Conservation (phyloP, 2,888 invertebrate species). For the Biston betularia region DNA sequence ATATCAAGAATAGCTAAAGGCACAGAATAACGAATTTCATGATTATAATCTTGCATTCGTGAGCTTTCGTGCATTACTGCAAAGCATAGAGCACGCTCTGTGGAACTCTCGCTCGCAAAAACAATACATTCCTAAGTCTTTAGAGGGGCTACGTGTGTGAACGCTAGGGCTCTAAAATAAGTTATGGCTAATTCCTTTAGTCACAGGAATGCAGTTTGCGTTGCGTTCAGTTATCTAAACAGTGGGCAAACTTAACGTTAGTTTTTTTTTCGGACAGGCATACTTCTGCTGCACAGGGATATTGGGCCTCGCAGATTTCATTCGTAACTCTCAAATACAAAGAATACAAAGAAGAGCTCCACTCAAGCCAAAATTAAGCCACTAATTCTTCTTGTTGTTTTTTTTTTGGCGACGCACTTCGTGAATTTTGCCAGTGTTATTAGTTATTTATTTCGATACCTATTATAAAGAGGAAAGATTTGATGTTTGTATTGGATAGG, state of each 20-base stretch:
- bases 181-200: constrained; percentile 71
- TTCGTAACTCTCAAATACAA: too few relatives aligned
- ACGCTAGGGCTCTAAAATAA: constrained; percentile 59
- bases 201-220: constrained; percentile 68
- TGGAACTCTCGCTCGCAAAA: constrained; percentile 29
- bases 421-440: too few relatives aligned
- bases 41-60: constrained; percentile 5
- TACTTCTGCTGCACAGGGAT: neutral
- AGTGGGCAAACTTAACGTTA: constrained; percentile 39
- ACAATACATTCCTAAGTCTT: constrained; percentile 39
- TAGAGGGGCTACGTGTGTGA: constrained; percentile 45
- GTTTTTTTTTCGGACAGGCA: constrained; percentile 5
- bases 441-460: too few relatives aligned
- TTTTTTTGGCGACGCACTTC: too few relatives aligned
- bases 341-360: too few relatives aligned
- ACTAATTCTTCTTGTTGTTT: too few relatives aligned
- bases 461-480: too few relatives aligned
- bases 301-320: neutral
- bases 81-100: constrained; percentile 4
- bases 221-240: constrained; percentile 75
- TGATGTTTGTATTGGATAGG: too few relatives aligned
- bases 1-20: neutral
- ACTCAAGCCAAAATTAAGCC: too few relatives aligned
- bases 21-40: constrained; percentile 1
- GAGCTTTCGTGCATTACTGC: constrained; percentile 21